A percentile compares a stretch with the other conserved stretches of the same genome.
phyloP scores from a whole-genome alignment of 1,140 invertebrate species.

The Dreissena polymorpha region DNA sequence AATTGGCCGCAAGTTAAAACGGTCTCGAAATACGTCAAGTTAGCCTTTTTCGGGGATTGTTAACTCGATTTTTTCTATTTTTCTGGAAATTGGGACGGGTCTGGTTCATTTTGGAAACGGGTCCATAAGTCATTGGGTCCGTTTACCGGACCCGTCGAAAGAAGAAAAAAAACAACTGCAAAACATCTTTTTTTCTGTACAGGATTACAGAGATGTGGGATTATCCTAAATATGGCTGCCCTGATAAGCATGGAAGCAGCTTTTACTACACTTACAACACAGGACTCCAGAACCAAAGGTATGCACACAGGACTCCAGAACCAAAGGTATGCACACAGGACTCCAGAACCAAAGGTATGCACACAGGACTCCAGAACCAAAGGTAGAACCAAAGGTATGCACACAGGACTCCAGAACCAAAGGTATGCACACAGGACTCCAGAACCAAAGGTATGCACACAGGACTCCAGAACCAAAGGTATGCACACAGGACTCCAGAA shows the following conservation, averaged over 20 bases:
- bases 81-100: too few species aligned
- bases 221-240: conserved; percentile 96
- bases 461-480: conserved; percentile 98
- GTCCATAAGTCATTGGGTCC: too few species aligned
- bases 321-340: conserved; percentile 97
- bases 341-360: conserved; percentile 98
- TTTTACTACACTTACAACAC: conserved; percentile 97
- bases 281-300: conserved; percentile 98
- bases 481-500: conserved; percentile 98
- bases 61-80: too few species aligned
- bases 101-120: too few species aligned
- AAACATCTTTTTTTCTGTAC: conserved; percentile 56
- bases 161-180: too few species aligned
- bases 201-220: conserved; percentile 95
- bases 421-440: conserved; percentile 97
- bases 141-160: too few species aligned
- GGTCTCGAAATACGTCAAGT: too few species aligned
- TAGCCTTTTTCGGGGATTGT: too few species aligned
- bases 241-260: conserved; percentile 88
- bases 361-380: conserved; percentile 98
- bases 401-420: conserved; percentile 98
- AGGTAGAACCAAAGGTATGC: too few species aligned
- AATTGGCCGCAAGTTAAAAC: too few species aligned
- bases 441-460: conserved; percentile 98
- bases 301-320: conserved; percentile 94